phyloP scores from a whole-genome alignment of 2,113 vertebrate species.

The Poeciliopsis retropinna region DNA sequence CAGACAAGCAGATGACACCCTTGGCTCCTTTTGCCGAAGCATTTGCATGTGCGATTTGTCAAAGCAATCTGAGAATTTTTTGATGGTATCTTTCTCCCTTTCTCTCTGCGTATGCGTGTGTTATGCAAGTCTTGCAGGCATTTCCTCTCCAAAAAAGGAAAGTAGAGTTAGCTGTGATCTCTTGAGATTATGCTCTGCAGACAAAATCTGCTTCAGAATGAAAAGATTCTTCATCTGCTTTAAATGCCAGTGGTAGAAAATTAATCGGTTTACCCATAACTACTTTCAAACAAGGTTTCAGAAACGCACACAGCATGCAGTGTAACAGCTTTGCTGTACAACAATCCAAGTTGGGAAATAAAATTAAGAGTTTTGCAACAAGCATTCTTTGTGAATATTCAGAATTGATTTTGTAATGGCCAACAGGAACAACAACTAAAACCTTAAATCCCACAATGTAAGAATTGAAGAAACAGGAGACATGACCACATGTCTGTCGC shows the following conservation, averaged over 20 bases:
- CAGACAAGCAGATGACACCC: constrained; percentile 47
- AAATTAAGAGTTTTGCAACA: background rate
- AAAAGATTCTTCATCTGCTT: background rate
- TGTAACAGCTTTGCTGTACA: background rate
- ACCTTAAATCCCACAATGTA: background rate
- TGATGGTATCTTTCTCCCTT: constrained; percentile 16
- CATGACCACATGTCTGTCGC: too few relatives aligned
- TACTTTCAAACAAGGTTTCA: background rate
- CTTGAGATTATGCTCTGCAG: constrained; percentile 13
- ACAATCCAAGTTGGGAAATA: background rate
- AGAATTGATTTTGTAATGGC: background rate
- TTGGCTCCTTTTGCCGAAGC: constrained; percentile 14
- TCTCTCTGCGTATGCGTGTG: constrained; percentile 12
- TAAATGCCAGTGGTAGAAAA: constrained; percentile 2
- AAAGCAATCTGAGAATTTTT: constrained; percentile 35
- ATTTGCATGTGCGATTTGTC: constrained; percentile 44
- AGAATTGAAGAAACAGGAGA: too few relatives aligned
- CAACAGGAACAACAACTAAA: background rate
- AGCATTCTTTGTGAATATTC: background rate
- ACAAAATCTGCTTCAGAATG: background rate
- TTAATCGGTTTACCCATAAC: background rate
- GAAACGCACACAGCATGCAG: background rate
- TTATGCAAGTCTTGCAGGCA: constrained; percentile 3
- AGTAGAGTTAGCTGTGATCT: background rate
- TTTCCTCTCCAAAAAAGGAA: background rate